Evolutionary conservation across 92 coral and sea anemone species (phyloP), one percentile per base, ranked within the genome.

Genomic region (Palythoa grandiflora): DNA sequence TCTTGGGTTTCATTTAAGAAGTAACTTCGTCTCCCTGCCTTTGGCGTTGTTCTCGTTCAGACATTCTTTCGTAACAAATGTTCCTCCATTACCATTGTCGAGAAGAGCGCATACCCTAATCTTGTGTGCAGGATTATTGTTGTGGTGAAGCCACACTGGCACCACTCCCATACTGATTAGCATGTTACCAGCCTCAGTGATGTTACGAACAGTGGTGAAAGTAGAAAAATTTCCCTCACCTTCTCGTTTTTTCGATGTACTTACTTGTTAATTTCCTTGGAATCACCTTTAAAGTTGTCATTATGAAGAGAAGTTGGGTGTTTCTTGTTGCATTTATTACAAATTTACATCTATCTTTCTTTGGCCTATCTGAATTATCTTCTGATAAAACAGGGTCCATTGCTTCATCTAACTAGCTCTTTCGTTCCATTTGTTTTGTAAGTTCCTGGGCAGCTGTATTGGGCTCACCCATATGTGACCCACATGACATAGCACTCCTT

Each of bases 291-390:
- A 91, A 93, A 88, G 19, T 84, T 73, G 78, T 87, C 20, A 47
- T 94, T 92, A 28, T 90, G 94, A 39, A 94, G 77, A 37, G 93
- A 80, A 2, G 97, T 90, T 19, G 97, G 93, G 63, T 94, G 95
- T 60, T 77, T 81, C 89, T 92, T 94, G 39, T 73, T 90, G 77
- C 95, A 94, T 9, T 57, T 79, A 84, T 90, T 79, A 15, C 83
- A 78, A 28, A 83, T 20, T 73, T 70, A 11, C 71, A 1, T 44
- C 4, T 86, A 13, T 73, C 89, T 9, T 76, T 71, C 14, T 57
- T 75, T 8, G 78, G 74, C 35, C 44, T 48, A 37, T 84, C 59
- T 5, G 73, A n/a, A 78, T 93, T 93, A 44, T 84, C 84, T 51
- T 80, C 90, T 36, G 91, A 90, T 68, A 72, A 92, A 50, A 89